Base-by-base conservation (phyloP, 2,113 vertebrate genomes). In the Amblyornis subalaris region DNA sequence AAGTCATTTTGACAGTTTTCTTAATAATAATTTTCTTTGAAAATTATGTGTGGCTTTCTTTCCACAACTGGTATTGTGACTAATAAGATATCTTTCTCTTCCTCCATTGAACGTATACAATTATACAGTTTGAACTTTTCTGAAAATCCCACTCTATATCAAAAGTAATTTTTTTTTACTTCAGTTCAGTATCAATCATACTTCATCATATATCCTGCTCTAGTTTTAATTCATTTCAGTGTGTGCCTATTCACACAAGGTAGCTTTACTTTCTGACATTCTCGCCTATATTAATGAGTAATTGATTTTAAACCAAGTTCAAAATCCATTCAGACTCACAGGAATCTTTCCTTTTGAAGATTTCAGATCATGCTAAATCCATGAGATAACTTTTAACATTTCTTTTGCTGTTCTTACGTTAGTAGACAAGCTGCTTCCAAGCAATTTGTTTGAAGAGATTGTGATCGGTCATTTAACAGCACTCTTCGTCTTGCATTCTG, bases 1-100 rank as follows among this genome's bases (percentile, higher is more conserved):
- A 75, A 93, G 78, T 57, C 22, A 79, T 83, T 95, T 64, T 95
- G 38, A 91, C 71, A 54, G 40, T 62, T 92, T 87, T 85, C 71
- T 90, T 79, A 83, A 76, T 79, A 88, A 60, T 58, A 44, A 85
- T 85, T 91, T 85, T 71, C 50, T 88, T 77, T 70, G 25, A 88
- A 94, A 90, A 84, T 64, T 19, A 57, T 21, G 8, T 36, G 10
- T 77, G 42, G 1, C 19, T 57, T 78, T 65, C 73, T 35, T 18
- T 5, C 10, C 21, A 23, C 35, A 89, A 85, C 45, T 61, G 73
- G 23, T 31, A 90, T 20, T 78, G 44, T 88, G 19, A 76, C 55
- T 65, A 80, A 47, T 57, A 95, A 79, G 35, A 33, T 55, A 51
- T 64, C 9, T 48, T 71, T 89, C 62, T 75, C 51, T 94, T 94